These are phyloP conservation scores for Pseudomyrmex cubaensis DNA, from an alignment of 1,140 invertebrate species.

Conservation along the genomic window DNA sequence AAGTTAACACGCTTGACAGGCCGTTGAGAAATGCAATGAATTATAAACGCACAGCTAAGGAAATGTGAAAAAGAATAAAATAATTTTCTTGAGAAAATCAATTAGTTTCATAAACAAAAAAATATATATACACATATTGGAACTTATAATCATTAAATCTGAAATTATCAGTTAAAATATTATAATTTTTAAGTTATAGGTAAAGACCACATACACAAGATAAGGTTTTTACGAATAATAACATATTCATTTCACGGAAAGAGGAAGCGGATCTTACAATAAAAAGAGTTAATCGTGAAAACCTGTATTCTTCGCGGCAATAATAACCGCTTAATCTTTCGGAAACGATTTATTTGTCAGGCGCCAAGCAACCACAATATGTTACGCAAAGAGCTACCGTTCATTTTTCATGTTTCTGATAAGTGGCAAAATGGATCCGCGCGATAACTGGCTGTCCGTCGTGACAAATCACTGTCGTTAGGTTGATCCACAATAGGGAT, in stretches of 20 bases:
- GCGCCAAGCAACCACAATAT: slow-evolving; percentile 20
- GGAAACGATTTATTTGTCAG: slow-evolving; percentile 45
- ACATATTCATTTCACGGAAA: not conserved
- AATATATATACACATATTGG: not conserved
- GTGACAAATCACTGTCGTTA: slow-evolving; percentile 33
- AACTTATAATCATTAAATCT: too few species aligned
- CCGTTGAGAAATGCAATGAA: slow-evolving; percentile 17
- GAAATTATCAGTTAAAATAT: too few species aligned
- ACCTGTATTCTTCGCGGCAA: not conserved
- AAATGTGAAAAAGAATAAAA: not conserved
- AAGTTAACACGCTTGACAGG: slow-evolving; percentile 31
- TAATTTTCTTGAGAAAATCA: slow-evolving; percentile 1
- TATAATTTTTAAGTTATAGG: not conserved
- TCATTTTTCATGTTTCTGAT: slow-evolving; percentile 54
- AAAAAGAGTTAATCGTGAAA: slow-evolving; percentile 13
- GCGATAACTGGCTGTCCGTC: slow-evolving; percentile 19
- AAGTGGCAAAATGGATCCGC: not conserved
- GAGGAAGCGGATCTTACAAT: not conserved
- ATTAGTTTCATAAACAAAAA: not conserved
- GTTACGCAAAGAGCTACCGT: not conserved
- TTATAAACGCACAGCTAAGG: not conserved
- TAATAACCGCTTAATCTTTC: slow-evolving; percentile 19
- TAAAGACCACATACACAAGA: not conserved
- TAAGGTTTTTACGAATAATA: not conserved
- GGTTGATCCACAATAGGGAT: slow-evolving; percentile 17